Conservation (phyloP, 2,888 invertebrate genomes). For the Diogma glabrata region DNA sequence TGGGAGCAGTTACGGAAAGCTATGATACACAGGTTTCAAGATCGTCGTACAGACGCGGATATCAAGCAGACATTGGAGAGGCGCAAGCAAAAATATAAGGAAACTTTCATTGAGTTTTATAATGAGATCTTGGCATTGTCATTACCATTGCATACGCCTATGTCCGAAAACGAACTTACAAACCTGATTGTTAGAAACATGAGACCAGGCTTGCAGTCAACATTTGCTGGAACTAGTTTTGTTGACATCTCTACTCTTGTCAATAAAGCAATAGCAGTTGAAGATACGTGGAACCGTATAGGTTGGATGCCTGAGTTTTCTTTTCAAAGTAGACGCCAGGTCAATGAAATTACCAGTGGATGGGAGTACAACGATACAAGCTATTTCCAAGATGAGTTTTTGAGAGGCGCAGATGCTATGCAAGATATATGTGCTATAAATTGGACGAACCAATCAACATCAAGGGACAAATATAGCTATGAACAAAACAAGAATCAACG, state of each 20-base stretch:
- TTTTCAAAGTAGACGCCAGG: background rate
- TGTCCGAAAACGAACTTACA: background rate
- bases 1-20: background rate
- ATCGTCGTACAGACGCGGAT: background rate
- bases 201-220: background rate
- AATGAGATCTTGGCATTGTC: background rate
- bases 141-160: background rate
- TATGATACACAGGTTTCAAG: background rate
- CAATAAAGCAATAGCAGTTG: too few species aligned
- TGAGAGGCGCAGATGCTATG: too few species aligned
- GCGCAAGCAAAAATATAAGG: background rate
- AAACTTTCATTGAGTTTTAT: background rate
- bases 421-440: background rate
- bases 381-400: too few species aligned
- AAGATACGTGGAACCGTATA: too few species aligned
- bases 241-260: background rate
- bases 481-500: background rate
- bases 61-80: background rate
- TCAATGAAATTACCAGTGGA: background rate
- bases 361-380: background rate
- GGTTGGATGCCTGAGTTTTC: background rate
- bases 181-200: background rate
- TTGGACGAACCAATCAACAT: background rate
- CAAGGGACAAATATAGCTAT: background rate
- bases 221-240: background rate